A percentile compares a stretch with the other conserved stretches of the same genome.
Conservation (phyloP, 2,888 invertebrate species). For the Erpobdella octoculata region DNA sequence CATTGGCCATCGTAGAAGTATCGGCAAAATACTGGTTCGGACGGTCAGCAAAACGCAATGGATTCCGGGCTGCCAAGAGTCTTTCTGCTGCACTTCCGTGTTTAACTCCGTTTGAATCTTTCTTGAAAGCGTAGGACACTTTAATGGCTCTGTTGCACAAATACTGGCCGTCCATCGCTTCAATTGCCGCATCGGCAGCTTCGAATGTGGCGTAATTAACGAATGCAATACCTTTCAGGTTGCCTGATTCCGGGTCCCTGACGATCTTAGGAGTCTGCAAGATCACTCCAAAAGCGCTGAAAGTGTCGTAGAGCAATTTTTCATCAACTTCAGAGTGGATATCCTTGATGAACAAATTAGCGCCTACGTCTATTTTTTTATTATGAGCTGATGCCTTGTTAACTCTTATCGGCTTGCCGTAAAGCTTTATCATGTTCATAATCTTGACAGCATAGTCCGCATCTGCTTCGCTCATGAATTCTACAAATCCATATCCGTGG, state of each 20-base stretch:
- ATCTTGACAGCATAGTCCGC: constrained; percentile 99
- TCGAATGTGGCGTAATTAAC: constrained; percentile 99
- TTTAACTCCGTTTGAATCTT: constrained; percentile 94
- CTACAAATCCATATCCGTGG: constrained; percentile 98
- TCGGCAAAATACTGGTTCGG: constrained; percentile 85
- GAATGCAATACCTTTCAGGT: constrained; percentile 97
- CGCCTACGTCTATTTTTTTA: constrained; percentile 79
- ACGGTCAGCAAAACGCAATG: constrained; percentile 86
- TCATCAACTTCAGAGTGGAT: constrained; percentile 68
- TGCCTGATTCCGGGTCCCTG: constrained; percentile 97
- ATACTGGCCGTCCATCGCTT: constrained; percentile 99
- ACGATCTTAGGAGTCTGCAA: constrained; percentile 98
- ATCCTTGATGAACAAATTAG: constrained; percentile 33
- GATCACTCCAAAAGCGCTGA: constrained; percentile 97
- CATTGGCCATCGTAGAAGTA: constrained; percentile 67
- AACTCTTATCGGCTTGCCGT: constrained; percentile 93
- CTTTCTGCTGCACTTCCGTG: constrained; percentile 91
- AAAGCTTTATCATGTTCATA: constrained; percentile 99
- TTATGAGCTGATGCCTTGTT: constrained; percentile 99
- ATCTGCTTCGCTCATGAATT: constrained; percentile 98
- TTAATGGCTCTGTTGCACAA: constrained; percentile 95
- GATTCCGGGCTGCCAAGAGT: constrained; percentile 92
- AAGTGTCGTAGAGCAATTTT: constrained; percentile 93
- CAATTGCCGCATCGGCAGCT: constrained; percentile 95
- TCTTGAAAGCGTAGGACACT: constrained; percentile 97